phyloP scores from a whole-genome alignment of 2,113 vertebrate genomes.

The Alligator sinensis region DNA sequence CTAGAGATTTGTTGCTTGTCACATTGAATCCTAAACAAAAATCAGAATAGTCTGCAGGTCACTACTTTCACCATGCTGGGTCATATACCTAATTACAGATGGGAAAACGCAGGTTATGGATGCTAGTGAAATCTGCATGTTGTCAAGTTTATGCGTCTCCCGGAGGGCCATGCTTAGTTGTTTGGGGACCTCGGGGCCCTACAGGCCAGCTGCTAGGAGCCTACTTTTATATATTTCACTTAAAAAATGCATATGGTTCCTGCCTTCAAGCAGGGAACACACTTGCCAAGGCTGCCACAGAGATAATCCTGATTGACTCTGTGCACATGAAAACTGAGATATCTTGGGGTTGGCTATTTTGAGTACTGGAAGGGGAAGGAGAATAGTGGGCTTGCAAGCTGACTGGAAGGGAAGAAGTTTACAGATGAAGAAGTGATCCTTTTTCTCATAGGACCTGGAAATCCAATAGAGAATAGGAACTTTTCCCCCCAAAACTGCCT shows the following conservation, averaged over 20 bases:
- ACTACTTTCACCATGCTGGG: not conserved
- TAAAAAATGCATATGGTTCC: not conserved
- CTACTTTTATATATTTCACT: not conserved
- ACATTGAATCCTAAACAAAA: not conserved
- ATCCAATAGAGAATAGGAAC: not conserved
- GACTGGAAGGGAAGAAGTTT: not conserved
- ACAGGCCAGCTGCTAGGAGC: not conserved
- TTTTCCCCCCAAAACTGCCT: not conserved
- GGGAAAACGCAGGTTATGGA: not conserved
- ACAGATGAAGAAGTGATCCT: not conserved
- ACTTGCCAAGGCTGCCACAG: not conserved
- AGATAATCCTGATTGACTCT: not conserved
- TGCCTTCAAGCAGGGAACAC: not conserved
- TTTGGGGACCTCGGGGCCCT: not conserved
- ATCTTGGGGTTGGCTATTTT: not conserved
- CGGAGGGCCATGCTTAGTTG: not conserved
- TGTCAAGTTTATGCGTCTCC: not conserved
- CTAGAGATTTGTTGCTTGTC: not conserved
- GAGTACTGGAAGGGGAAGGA: not conserved
- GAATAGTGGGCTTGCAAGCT: not conserved
- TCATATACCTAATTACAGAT: not conserved
- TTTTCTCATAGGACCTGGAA: not conserved
- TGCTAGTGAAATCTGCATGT: not conserved
- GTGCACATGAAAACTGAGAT: not conserved
- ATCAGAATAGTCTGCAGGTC: not conserved